Conservation (phyloP, 2,797 vertebrate species). For the Denticeps clupeoides region DNA sequence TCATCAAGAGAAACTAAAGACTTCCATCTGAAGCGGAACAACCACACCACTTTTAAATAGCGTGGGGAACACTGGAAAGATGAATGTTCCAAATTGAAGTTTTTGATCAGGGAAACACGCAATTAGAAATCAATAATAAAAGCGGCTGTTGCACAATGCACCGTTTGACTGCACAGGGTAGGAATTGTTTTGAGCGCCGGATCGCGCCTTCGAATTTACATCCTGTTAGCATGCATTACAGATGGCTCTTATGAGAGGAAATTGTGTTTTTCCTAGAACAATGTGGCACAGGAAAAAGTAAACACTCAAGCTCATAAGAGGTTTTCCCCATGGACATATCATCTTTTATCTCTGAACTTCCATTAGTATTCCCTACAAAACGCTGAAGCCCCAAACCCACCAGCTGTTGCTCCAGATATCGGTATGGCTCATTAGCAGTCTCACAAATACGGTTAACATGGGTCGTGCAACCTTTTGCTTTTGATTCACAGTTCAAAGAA, state of each 20-base stretch:
- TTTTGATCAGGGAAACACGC: too few relatives aligned
- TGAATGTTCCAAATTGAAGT: too few relatives aligned
- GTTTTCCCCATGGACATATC: constrained; percentile 8
- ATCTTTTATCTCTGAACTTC: not conserved
- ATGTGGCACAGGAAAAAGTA: constrained; percentile 1
- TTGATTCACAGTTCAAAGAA: constrained; percentile 11
- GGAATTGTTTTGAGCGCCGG: too few relatives aligned
- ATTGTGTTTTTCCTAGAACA: not conserved
- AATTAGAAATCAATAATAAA: too few relatives aligned
- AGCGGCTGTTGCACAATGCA: too few relatives aligned
- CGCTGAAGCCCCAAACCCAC: not conserved
- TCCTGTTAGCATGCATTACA: not conserved
- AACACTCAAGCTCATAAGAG: not conserved
- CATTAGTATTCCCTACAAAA: not conserved
- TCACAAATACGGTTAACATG: constrained; percentile 3
- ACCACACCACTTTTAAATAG: too few relatives aligned
- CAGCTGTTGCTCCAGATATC: not conserved
- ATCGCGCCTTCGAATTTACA: too few relatives aligned
- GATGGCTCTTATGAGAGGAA: not conserved
- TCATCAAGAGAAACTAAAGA: too few relatives aligned
- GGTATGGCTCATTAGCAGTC: constrained; percentile 4
- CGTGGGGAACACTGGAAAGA: too few relatives aligned
- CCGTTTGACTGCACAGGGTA: too few relatives aligned
- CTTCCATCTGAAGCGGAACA: too few relatives aligned
- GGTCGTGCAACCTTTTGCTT: not conserved